Base-by-base conservation (phyloP, 2,797 vertebrate species). In the Alca torda region DNA sequence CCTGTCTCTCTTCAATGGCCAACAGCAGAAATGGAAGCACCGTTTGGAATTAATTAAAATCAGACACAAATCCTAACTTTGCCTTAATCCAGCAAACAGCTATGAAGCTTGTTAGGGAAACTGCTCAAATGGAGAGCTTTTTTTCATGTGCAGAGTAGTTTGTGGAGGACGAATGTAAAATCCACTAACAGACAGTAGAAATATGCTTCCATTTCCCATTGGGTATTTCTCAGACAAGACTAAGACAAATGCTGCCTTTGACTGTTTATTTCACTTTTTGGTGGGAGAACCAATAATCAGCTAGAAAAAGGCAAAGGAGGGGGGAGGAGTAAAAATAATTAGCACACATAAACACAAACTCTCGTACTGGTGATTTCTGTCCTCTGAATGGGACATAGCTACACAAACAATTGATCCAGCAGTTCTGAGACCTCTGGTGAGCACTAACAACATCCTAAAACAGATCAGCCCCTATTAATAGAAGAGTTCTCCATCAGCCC, bases 11-110 rank as follows among this genome's bases (percentile, higher is more conserved):
- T 73, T 87, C 50, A 48, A 19, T 64, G 39, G 30, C 13, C 56
- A 79, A 43, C 31, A 70, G 63, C 26, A 93, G 53, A 77, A 89
- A 74, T 12, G 11, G 39, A 95, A 87, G n/a, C 45, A 31, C 9
- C 33, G 13, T 41, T 82, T 60, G 37, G 35, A 60, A 72, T 92
- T 95, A 90, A 90, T 96, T 92, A 75, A 93, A 68, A 93, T 46
- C 24, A 79, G 26, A 90, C 18, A 84, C 30, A 90, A 64, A 87
- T 50, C 37, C 57, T 85, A 87, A 90, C 21, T 90, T 80, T 61
- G 68, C 45, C 19, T 70, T 89, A 87, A 90, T 87, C 64, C 50
- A 83, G 37, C 10, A 87, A 92, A 84, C 9, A 80, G 28, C n/a
- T 80, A n/a, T 17, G 56, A 79, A 77, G 83, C 60, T 81, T 91